These are phyloP conservation scores for Mystacides longicornis DNA, from an alignment of 2,888 invertebrate genomes.

Conservation along the genomic window DNA sequence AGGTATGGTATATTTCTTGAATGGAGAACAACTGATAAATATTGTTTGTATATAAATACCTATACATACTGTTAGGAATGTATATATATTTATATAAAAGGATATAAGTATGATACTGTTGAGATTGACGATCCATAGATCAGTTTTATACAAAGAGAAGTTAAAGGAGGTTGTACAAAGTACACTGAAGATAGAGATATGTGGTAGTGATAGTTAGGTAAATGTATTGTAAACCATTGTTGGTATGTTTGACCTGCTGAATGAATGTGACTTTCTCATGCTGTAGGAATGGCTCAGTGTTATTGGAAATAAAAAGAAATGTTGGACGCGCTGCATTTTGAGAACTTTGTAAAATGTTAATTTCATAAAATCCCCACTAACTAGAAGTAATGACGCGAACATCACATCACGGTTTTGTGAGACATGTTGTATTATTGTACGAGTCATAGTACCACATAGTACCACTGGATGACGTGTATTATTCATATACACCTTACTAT, in stretches of 20 bases:
- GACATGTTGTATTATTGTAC: constrained; percentile 2
- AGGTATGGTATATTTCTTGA: too few species aligned
- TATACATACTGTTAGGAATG: not conserved
- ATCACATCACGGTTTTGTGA: constrained; percentile 3
- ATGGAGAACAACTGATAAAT: constrained; percentile 15
- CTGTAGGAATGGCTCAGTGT: not conserved
- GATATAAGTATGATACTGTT: too few species aligned
- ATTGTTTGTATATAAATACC: not conserved
- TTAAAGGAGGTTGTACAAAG: constrained; percentile 42
- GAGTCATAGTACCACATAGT: not conserved
- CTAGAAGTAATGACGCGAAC: constrained; percentile 17
- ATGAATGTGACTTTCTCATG: constrained; percentile 20
- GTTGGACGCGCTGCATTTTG: constrained; percentile 13
- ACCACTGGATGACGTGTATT: not conserved
- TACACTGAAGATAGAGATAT: constrained; percentile 40
- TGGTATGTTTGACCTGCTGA: constrained; percentile 22
- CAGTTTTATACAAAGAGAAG: constrained; percentile 26
- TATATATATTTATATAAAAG: too few species aligned
- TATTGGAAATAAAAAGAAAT: constrained; percentile 16
- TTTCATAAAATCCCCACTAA: constrained; percentile 17
- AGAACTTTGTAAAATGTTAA: constrained; percentile 12
- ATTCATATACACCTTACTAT: not conserved
- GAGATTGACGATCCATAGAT: too few species aligned
- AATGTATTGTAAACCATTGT: constrained; percentile 40
- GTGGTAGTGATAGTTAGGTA: constrained; percentile 43